These are phyloP conservation scores for Theodoxus fluviatilis DNA, from an alignment of 2,888 invertebrate species.

Conservation along the genomic window DNA sequence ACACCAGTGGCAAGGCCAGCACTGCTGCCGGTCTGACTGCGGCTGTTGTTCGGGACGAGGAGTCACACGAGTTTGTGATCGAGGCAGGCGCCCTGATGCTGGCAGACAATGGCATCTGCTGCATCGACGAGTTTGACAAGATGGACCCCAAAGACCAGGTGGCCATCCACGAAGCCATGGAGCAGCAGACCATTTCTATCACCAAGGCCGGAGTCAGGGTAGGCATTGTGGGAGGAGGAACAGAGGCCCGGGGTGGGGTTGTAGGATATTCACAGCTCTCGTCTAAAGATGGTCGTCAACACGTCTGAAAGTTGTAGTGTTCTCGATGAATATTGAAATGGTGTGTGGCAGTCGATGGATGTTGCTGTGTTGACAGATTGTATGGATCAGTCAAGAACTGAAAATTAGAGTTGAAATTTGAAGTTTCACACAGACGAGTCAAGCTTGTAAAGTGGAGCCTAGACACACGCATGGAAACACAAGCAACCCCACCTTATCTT, in stretches of 20 bases:
- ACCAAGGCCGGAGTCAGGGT: constrained; percentile 79
- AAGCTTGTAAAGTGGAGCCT: too few relatives aligned
- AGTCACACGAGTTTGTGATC: constrained; percentile 97
- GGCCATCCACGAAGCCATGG: constrained; percentile 99
- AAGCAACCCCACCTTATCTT: too few relatives aligned
- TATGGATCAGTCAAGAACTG: too few relatives aligned
- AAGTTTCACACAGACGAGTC: too few relatives aligned
- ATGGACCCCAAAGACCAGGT: constrained; percentile 98
- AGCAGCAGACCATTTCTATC: constrained; percentile 98
- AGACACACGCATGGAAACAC: too few relatives aligned
- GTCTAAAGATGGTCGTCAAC: neutral
- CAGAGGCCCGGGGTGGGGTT: neutral
- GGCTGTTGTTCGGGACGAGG: constrained; percentile 95
- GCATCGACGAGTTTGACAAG: constrained; percentile 99
- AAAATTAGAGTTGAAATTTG: too few relatives aligned
- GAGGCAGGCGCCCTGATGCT: constrained; percentile 99
- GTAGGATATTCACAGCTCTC: neutral
- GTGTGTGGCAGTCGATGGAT: too few relatives aligned
- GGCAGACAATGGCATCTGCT: constrained; percentile 96
- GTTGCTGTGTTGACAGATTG: too few relatives aligned
- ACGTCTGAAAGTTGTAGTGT: neutral
- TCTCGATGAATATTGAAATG: too few relatives aligned
- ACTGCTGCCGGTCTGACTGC: constrained; percentile 98
- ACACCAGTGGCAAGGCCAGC: constrained; percentile 98
- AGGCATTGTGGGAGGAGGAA: constrained; percentile 31